Percentiles rank a stretch among this genome's conserved stretches.
Conservation (phyloP, 1,140 invertebrate genomes). For the Eufriesea mexicana region DNA sequence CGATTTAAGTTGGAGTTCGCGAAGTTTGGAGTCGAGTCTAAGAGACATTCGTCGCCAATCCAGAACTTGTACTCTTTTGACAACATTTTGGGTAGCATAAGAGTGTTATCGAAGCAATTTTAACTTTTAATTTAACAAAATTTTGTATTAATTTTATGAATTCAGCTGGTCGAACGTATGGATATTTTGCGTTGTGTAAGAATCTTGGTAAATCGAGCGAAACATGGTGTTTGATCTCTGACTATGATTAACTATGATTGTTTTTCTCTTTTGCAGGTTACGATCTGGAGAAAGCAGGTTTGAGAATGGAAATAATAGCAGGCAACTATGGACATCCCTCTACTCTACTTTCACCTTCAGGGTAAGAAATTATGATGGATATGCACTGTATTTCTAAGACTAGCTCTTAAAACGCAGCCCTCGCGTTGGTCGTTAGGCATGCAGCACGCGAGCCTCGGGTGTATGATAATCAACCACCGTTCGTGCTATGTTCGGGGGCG, state of each 20-base stretch:
- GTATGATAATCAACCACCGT: conserved; percentile 74
- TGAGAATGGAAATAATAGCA: not conserved
- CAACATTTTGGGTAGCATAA: too few relatives aligned
- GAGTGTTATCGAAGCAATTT: too few relatives aligned
- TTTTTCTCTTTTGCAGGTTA: not conserved
- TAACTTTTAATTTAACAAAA: too few relatives aligned
- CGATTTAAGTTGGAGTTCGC: too few relatives aligned
- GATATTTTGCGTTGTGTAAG: not conserved
- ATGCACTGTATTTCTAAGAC: conserved; percentile 48
- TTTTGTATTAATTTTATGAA: too few relatives aligned
- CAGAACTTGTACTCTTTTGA: too few relatives aligned
- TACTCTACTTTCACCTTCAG: conserved; percentile 49
- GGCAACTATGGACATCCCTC: conserved; percentile 36
- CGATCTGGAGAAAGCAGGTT: not conserved
- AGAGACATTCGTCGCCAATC: too few relatives aligned
- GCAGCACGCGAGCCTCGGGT: conserved; percentile 65
- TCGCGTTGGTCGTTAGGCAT: conserved; percentile 54
- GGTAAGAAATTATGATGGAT: conserved; percentile 71
- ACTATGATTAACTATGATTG: too few relatives aligned
- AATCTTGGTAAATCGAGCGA: too few relatives aligned
- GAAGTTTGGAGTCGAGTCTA: too few relatives aligned
- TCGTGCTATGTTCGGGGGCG: conserved; percentile 73
- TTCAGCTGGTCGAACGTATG: too few relatives aligned
- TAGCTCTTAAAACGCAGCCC: conserved; percentile 40
- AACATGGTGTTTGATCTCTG: too few relatives aligned